These are phyloP conservation scores for Lysiphlebus fabarum DNA, from an alignment of 1,140 invertebrate genomes.

Conservation along the genomic window DNA sequence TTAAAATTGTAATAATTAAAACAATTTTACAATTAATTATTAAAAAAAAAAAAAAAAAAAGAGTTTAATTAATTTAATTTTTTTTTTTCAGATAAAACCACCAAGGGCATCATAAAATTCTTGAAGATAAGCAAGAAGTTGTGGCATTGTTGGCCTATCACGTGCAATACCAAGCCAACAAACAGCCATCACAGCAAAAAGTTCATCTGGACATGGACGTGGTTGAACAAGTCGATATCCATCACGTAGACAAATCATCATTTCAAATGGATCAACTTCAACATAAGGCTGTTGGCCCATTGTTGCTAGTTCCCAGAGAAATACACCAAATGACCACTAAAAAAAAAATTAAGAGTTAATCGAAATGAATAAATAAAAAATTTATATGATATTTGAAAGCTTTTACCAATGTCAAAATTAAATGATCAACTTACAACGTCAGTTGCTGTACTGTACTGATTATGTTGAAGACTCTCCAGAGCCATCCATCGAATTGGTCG, in stretches of 20 bases:
- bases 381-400: no score
- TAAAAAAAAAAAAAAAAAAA: no score
- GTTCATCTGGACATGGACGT: constrained; percentile 90
- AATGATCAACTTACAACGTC: constrained; percentile 70
- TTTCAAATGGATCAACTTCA: constrained; percentile 89
- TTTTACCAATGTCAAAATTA: no score
- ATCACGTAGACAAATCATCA: constrained; percentile 79
- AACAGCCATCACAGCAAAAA: constrained; percentile 89
- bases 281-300: constrained; percentile 82
- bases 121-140: constrained; percentile 80
- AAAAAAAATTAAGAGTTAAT: constrained; percentile 26
- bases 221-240: constrained; percentile 88
- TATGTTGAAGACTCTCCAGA: constrained; percentile 79
- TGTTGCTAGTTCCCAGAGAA: constrained; percentile 92
- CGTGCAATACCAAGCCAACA: constrained; percentile 80
- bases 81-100: constrained; percentile 64
- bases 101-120: constrained; percentile 83
- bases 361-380: no score
- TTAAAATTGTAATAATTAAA: no score
- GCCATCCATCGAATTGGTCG: constrained; percentile 94
- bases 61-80: no score
- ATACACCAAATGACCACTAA: constrained; percentile 91
- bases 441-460: constrained; percentile 73
- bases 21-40: no score
- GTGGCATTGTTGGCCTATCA: constrained; percentile 79